phyloP scores from a whole-genome alignment of 2,888 invertebrate species.

The Dicycla oo region DNA sequence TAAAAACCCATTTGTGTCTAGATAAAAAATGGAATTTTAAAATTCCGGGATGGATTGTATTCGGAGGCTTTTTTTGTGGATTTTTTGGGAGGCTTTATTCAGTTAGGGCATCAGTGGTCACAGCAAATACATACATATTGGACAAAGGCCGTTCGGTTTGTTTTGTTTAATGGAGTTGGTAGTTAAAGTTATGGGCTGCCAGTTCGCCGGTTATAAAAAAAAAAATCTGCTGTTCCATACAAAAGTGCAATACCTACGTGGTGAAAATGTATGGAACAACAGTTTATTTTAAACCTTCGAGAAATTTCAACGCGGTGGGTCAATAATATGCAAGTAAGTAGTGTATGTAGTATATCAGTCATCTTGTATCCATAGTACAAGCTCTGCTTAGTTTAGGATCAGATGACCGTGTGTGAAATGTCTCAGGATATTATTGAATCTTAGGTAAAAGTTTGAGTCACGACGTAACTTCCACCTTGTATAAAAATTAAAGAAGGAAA shows the following conservation, averaged over 20 bases:
- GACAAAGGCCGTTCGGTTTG: constrained; percentile 24
- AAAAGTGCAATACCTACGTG: neutral
- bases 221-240: no score
- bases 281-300: neutral
- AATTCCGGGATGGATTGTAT: constrained; percentile 53
- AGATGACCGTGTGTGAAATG: no score
- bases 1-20: constrained; percentile 64
- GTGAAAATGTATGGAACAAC: neutral
- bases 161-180: constrained; percentile 30
- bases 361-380: no score
- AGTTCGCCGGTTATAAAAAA: no score
- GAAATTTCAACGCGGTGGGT: no score
- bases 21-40: constrained; percentile 62
- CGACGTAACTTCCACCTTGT: neutral
- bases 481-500: neutral
- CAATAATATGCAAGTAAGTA: no score
- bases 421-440: no score
- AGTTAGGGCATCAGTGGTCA: constrained; percentile 43
- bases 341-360: no score
- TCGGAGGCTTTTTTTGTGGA: constrained; percentile 29
- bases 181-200: constrained; percentile 27
- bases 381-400: no score
- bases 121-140: constrained; percentile 33
- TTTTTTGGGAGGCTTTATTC: constrained; percentile 44
- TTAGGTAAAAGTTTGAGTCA: neutral